Base-by-base conservation (phyloP, 2,888 invertebrate genomes). In the Brachyptera putata region DNA sequence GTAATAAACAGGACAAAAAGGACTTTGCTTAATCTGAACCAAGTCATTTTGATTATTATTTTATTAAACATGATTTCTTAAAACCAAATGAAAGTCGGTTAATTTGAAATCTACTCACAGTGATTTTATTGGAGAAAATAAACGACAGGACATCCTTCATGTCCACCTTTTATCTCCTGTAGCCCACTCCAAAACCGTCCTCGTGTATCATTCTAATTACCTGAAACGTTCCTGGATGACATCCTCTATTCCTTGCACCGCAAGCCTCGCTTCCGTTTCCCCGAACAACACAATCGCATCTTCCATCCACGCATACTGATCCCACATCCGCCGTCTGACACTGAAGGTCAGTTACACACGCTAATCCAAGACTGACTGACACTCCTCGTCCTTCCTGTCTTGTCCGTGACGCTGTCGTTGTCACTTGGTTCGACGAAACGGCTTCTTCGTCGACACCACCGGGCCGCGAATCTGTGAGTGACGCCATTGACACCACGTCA, bases 191-290 rank as follows among this genome's bases (percentile, higher is more conserved):
- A n/a, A n/a, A n/a, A n/a, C n/a, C n/a, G n/a, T n/a, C n/a, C n/a
- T n/a, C n/a, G n/a, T n/a, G n/a, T n/a, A n/a, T n/a, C 64, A 62
- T 56, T 36, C 62, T 61, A 67, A 71, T 75, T 73, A 86, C 86
- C 77, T 90, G 90, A 74, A 93, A 94, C 14, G 93, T 94, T 62
- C 91, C 90, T 14, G 86, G 83, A 66, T 88, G 82, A 72, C 94
- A 94, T 43, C 92, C 93, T 58, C 85, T 83, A 68, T 82, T 84
- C 50, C 80, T 76, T 0, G 90, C 88, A 16, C 85, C 83, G 74
- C 93, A 92, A 30, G 79, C 76, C 14, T 78, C 78, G 58, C 70
- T 74, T 57, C 71, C 72, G 48, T 84, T 83, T 22, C 79, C 78
- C 13, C 76, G 78, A 63, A 80, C 75, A 9, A 81, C 76, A 71